Evolutionary conservation across 2,113 vertebrate species (phyloP), one percentile per base, ranked within the genome.

Genomic region (Ciconia boyciana): DNA sequence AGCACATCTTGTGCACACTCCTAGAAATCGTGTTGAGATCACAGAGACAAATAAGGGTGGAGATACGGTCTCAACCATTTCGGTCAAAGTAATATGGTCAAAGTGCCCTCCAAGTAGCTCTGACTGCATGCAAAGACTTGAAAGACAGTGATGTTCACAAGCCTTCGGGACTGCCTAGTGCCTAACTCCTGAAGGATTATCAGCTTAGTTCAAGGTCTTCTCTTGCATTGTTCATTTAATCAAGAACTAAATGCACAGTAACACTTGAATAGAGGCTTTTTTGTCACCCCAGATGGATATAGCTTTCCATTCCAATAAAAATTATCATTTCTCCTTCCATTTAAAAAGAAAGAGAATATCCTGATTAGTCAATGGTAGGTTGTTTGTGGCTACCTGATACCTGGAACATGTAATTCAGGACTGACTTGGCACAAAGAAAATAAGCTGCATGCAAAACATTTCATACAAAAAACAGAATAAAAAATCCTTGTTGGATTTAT

Each of bases 281-380:
- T 2, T 5, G 26, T 17, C 4, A 1, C 6, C 10, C 6, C 16
- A 52, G 10, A 15, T 2, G 34, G 28, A 28, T 44, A 69, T 1
- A 65, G 34, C 4, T 90, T 76, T 58, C 46, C 28, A 66, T 75
- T 41, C 13, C 26, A 82, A 57, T 39, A 44, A 78, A 70, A 74
- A 78, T 10, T 26, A 65, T 0, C 19, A 74, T 44, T 87, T 81
- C 2, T 83, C 29, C 26, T 89, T 68, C 32, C 41, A 19, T 44
- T 61, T 57, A 24, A 57, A 39, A 75, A 36, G 6, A 71, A 16
- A 44, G 1, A 78, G 3, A 75, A 24, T 24, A 62, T 46, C 25
- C 17, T 24, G 3, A 41, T 87, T 61, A 74, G 18, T 52, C 10
- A 48, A 25, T 12, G 7, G 17, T 36, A 70, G 10, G 34, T 44